Conservation (phyloP, 2,113 vertebrate species). For the Neopipo cinnamomea region DNA sequence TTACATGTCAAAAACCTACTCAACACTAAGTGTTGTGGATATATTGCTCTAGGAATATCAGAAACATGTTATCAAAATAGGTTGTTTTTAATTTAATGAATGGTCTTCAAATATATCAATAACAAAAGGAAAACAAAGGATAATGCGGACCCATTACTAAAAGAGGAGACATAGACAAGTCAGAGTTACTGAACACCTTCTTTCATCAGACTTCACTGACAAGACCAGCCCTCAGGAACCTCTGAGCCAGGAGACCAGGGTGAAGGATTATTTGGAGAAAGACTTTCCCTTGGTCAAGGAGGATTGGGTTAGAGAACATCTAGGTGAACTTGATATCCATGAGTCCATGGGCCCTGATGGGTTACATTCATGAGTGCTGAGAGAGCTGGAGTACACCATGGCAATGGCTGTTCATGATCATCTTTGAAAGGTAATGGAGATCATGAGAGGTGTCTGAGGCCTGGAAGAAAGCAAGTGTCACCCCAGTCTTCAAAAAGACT, state of each 20-base stretch:
- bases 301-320: background rate
- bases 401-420: background rate
- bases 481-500: background rate
- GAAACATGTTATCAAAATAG: background rate
- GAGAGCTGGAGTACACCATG: background rate
- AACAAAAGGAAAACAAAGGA: background rate
- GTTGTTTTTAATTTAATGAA: background rate
- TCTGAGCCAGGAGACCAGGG: background rate
- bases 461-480: background rate
- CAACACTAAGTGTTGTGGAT: background rate
- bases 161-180: background rate
- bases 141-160: background rate
- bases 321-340: background rate
- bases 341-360: background rate
- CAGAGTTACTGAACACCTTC: background rate
- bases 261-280: background rate
- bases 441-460: background rate
- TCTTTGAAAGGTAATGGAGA: background rate
- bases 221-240: background rate
- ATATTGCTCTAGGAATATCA: background rate
- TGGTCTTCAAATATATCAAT: background rate
- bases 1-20: background rate
- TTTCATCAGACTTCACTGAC: fast-evolving
- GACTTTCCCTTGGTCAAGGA: background rate
- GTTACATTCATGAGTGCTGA: background rate